A percentile compares a stretch with the other conserved stretches of the same genome.
phyloP scores from a whole-genome alignment of 2,797 vertebrate genomes.

The Paratrypauchen microcephalus region DNA sequence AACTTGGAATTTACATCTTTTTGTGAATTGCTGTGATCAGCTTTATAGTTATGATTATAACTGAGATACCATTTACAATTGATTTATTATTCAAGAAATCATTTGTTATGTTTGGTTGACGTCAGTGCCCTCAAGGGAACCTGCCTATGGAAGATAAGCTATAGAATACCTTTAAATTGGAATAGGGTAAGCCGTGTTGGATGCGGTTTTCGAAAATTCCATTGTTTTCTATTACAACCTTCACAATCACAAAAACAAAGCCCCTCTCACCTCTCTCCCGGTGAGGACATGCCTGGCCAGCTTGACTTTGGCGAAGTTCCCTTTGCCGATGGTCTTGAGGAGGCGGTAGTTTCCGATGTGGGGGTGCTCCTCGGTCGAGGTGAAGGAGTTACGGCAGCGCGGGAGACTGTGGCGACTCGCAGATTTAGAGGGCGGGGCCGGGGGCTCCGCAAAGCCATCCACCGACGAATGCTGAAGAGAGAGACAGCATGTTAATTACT shows the following conservation, averaged over 20 bases:
- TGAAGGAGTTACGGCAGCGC: constrained; percentile 89
- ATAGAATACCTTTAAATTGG: too few species aligned
- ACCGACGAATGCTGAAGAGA: constrained; percentile 85
- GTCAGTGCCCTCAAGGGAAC: too few species aligned
- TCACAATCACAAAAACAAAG: too few species aligned
- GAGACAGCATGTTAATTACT: constrained; percentile 2
- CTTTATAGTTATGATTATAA: too few species aligned
- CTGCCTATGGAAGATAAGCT: too few species aligned
- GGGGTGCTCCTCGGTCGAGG: constrained; percentile 91
- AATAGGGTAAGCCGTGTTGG: too few species aligned
- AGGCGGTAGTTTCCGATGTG: constrained; percentile 94
- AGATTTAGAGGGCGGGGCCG: constrained; percentile 84
- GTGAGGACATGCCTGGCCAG: constrained; percentile 92
- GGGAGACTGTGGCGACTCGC: constrained; percentile 90
- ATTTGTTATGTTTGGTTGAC: too few species aligned
- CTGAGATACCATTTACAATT: too few species aligned
- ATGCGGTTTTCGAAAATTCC: too few species aligned
- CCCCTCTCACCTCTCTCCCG: constrained; percentile 87
- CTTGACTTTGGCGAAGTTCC: constrained; percentile 96
- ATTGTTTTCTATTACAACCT: neutral
- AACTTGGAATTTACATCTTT: too few species aligned
- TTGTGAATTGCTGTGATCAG: too few species aligned
- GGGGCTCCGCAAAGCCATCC: constrained; percentile 87
- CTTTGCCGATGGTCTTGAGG: constrained; percentile 95
- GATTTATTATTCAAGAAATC: too few species aligned